Conservation (phyloP, 2,797 vertebrate species). For the Cynopterus sphinx region DNA sequence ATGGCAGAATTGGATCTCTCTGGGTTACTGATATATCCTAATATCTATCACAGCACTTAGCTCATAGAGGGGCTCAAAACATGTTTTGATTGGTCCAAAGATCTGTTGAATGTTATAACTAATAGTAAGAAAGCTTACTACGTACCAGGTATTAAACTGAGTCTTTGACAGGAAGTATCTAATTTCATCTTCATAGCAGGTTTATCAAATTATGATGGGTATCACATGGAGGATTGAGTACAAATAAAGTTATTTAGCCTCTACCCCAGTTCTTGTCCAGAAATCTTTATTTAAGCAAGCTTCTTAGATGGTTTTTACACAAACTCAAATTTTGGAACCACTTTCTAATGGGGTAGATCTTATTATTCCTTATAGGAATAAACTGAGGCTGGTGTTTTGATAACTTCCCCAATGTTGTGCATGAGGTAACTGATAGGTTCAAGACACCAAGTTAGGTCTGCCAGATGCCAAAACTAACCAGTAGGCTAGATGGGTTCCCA, state of each 20-base stretch:
- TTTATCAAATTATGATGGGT: neutral
- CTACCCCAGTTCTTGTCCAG: neutral
- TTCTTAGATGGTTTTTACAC: neutral
- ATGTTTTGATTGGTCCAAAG: neutral
- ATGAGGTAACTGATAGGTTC: neutral
- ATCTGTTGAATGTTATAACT: neutral
- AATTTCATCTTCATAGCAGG: neutral
- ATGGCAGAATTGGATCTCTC: neutral
- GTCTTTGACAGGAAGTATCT: neutral
- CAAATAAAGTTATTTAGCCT: neutral
- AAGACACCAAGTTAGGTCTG: neutral
- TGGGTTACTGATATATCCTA: neutral
- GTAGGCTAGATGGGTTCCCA: neutral
- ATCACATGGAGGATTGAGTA: neutral
- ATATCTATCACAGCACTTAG: neutral
- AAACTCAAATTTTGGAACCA: constrained; percentile 40
- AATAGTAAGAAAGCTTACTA: neutral
- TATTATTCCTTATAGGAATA: neutral
- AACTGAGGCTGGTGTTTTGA: neutral
- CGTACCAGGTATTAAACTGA: neutral
- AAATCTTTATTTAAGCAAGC: neutral
- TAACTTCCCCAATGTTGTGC: neutral
- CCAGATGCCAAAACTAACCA: neutral
- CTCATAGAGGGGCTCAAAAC: neutral
- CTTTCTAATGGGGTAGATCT: neutral